phyloP scores from a whole-genome alignment of 2,797 vertebrate genomes.

The Gymnodraco acuticeps region DNA sequence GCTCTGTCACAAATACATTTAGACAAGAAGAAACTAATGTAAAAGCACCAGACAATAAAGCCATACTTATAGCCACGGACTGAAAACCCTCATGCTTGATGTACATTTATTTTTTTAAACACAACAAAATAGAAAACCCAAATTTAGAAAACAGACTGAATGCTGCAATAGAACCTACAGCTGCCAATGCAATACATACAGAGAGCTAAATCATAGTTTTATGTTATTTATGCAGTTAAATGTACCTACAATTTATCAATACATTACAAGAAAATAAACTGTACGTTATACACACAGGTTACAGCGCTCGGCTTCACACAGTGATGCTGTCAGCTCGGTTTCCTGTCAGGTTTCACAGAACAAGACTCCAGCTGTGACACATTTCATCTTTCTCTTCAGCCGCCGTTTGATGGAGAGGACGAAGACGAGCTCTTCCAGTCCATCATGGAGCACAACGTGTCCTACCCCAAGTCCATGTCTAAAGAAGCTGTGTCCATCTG shows the following conservation, averaged over 20 bases:
- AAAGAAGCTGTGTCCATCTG: slow-evolving; percentile 99
- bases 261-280: background rate
- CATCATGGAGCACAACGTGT: slow-evolving; percentile 99
- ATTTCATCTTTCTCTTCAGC: slow-evolving; percentile 80
- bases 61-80: too few relatives aligned
- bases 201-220: background rate
- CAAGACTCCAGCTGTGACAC: background rate
- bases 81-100: too few relatives aligned
- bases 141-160: too few relatives aligned
- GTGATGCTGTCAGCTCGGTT: background rate
- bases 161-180: background rate
- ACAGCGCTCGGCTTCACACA: slow-evolving; percentile 10
- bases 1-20: too few relatives aligned
- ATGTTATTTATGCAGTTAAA: background rate
- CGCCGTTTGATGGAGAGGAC: slow-evolving; percentile 97
- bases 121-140: too few relatives aligned
- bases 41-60: too few relatives aligned
- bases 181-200: background rate
- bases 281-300: background rate
- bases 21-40: too few relatives aligned
- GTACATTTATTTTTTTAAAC: too few relatives aligned
- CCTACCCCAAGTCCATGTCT: slow-evolving; percentile 97
- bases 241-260: background rate
- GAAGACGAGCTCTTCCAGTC: slow-evolving; percentile 99
- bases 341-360: slow-evolving; percentile 8